Conservation (phyloP, 2,113 vertebrate genomes). For the Anoplopoma fimbria region DNA sequence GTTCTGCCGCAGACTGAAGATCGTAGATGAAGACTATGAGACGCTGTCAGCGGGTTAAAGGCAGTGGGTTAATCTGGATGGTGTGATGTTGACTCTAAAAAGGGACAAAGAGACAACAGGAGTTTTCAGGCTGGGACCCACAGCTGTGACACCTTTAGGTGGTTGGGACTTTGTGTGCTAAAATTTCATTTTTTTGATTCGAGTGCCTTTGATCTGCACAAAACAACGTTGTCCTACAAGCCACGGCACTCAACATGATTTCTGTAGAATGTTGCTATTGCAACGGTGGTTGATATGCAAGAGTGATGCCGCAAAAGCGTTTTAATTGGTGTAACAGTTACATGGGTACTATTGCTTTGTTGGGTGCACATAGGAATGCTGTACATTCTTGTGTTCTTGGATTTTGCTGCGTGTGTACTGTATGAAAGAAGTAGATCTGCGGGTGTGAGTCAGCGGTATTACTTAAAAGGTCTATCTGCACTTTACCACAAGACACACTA, state of each 20-base stretch:
- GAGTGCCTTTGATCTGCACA: slow-evolving; percentile 36
- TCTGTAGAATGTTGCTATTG: not conserved
- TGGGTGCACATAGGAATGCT: no score
- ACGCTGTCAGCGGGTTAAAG: not conserved
- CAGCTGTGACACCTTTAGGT: not conserved
- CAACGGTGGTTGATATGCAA: not conserved
- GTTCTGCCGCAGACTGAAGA: not conserved
- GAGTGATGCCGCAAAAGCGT: not conserved
- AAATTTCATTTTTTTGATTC: not conserved
- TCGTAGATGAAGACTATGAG: not conserved
- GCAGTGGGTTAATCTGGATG: not conserved
- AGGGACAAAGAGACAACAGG: not conserved
- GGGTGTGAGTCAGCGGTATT: not conserved
- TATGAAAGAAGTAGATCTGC: not conserved
- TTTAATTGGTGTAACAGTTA: no score
- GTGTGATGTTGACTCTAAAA: not conserved
- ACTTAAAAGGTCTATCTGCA: no score
- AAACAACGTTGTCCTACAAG: not conserved
- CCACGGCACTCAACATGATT: not conserved
- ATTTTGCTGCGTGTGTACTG: no score
- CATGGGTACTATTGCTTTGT: no score
- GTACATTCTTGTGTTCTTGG: no score
- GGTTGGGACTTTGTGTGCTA: not conserved
- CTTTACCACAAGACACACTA: no score
- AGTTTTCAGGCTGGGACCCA: not conserved